phyloP scores from a whole-genome alignment of 2,113 vertebrate genomes.

The Ictalurus punctatus region DNA sequence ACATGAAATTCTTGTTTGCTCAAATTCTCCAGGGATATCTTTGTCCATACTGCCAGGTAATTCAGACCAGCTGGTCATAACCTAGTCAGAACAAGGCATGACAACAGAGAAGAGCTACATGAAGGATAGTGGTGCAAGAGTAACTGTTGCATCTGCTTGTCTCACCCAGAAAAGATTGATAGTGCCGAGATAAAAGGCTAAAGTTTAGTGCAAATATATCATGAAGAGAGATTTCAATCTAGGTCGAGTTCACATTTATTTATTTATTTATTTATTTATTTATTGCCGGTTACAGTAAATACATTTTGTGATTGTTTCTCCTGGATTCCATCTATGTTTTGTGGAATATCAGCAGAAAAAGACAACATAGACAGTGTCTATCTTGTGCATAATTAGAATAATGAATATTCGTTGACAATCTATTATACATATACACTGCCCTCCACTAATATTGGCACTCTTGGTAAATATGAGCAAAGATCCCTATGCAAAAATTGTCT shows the following conservation, averaged over 20 bases:
- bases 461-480: too few species aligned
- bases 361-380: neutral
- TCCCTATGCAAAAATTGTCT: too few species aligned
- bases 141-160: constrained; percentile 33
- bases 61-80: constrained; percentile 55
- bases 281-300: neutral
- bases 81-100: constrained; percentile 17
- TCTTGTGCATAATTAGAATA: neutral
- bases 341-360: neutral
- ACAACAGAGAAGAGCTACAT: constrained; percentile 37
- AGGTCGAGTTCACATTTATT: neutral
- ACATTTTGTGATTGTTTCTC: neutral
- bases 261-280: neutral
- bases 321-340: neutral
- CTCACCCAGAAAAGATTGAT: constrained; percentile 37
- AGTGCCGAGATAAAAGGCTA: constrained; percentile 20
- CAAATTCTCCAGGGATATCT: constrained; percentile 48
- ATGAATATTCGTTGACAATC: neutral
- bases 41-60: constrained; percentile 54
- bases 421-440: neutral
- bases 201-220: constrained; percentile 24
- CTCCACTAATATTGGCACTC: too few species aligned
- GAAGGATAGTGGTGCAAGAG: constrained; percentile 36
- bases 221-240: constrained; percentile 3
- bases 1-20: constrained; percentile 37